Evolutionary conservation across 2,797 vertebrate species (phyloP).

Genomic region (Benthosema pterotum): DNA sequence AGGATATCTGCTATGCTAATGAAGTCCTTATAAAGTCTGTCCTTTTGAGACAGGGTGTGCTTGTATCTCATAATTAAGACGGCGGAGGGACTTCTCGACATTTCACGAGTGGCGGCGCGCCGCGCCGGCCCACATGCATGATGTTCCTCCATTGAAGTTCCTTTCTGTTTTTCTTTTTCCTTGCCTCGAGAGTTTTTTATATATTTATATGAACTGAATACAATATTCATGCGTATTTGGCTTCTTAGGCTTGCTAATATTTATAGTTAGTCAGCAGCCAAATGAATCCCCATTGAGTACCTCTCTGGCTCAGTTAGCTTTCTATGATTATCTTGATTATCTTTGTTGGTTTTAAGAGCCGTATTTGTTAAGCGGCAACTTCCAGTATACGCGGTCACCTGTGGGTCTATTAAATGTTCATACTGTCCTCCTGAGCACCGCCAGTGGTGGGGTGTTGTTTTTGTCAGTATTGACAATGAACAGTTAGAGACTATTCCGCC

Average conservation of each 20-base stretch:
- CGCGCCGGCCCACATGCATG: background rate
- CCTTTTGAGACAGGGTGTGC: background rate
- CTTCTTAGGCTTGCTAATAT: background rate
- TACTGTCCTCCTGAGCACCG: no score
- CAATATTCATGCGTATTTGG: no score
- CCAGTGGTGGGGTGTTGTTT: no score
- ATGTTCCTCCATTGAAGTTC: background rate
- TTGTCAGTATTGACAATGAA: no score
- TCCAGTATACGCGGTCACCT: no score
- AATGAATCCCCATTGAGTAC: conserved; percentile 25
- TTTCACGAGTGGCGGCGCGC: background rate
- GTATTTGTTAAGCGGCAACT: no score
- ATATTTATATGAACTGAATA: conserved; percentile 2
- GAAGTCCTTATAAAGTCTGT: conserved; percentile 5
- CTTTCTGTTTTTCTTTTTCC: background rate
- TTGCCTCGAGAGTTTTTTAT: background rate
- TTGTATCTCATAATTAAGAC: background rate
- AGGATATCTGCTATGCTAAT: background rate
- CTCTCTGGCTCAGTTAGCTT: conserved; percentile 16
- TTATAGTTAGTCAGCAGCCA: background rate
- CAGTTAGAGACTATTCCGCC: no score
- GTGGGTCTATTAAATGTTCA: no score
- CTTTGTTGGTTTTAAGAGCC: conserved; percentile 30
- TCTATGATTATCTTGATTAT: conserved; percentile 33
- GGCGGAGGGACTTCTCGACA: background rate